A percentile compares a stretch with the other conserved stretches of the same genome.
These are phyloP conservation scores for Sardina pilchardus DNA, from an alignment of 2,113 vertebrate genomes.

Conservation along the genomic window DNA sequence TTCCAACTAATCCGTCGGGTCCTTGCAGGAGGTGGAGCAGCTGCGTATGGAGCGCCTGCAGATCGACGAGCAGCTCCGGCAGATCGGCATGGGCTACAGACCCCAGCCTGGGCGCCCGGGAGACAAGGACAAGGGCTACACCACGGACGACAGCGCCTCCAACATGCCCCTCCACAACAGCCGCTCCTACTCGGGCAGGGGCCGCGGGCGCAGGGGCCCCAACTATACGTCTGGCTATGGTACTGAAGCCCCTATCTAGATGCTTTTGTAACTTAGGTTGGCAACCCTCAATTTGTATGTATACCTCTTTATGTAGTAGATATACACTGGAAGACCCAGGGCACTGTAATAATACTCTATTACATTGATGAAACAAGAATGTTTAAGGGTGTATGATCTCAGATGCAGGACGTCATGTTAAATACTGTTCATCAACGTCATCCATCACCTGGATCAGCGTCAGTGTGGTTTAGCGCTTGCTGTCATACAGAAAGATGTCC, in stretches of 20 bases:
- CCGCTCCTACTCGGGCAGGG: conserved; percentile 90
- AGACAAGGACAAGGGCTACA: conserved; percentile 85
- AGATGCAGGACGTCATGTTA: neutral
- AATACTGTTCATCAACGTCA: too few relatives aligned
- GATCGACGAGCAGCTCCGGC: conserved; percentile 94
- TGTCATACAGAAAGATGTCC: neutral
- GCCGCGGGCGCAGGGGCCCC: conserved; percentile 88
- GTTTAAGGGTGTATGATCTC: neutral
- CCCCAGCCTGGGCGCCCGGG: conserved; percentile 76
- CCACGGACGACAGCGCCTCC: conserved; percentile 79
- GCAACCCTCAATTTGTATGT: neutral
- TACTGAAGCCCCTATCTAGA: conserved; percentile 56
- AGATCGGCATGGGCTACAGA: conserved; percentile 93
- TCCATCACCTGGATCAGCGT: neutral
- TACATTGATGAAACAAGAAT: neutral
- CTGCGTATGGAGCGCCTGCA: conserved; percentile 94
- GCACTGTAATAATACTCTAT: neutral
- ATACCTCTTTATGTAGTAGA: neutral
- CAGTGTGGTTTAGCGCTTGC: neutral
- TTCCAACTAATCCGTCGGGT: neutral
- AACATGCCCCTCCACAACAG: conserved; percentile 81
- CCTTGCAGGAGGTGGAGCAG: conserved; percentile 91
- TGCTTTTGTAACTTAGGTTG: neutral
- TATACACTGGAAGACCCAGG: neutral
- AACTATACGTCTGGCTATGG: conserved; percentile 92